Conservation (phyloP, 1,140 invertebrate species). For the Homalodisca vitripennis region DNA sequence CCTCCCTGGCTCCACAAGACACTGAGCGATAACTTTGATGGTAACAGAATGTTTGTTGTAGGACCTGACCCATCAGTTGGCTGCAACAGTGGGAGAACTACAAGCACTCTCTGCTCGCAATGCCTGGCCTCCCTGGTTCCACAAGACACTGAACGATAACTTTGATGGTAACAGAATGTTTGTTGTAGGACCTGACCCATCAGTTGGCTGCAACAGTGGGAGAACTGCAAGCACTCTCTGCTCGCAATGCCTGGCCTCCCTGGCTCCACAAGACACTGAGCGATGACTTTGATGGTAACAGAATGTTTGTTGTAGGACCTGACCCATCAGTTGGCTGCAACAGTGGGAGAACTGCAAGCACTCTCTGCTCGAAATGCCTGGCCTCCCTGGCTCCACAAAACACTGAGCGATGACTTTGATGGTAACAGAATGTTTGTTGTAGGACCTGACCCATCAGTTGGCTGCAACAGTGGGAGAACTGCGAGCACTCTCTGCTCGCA, state of each 20-base stretch:
- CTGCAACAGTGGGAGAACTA: constrained; percentile 76
- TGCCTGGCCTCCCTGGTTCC: constrained; percentile 82
- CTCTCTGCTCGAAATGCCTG: constrained; percentile 71
- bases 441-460: constrained; percentile 92
- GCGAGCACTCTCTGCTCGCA: constrained; percentile 69
- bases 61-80: constrained; percentile 91
- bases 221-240: constrained; percentile 74
- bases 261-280: constrained; percentile 90
- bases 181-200: constrained; percentile 85
- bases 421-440: no score
- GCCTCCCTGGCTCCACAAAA: constrained; percentile 89
- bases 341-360: constrained; percentile 76
- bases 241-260: constrained; percentile 72
- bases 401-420: no score
- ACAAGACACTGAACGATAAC: constrained; percentile 86
- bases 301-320: constrained; percentile 72
- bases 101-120: constrained; percentile 72
- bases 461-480: constrained; percentile 78
- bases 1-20: constrained; percentile 91
- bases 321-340: constrained; percentile 85
- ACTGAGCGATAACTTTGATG: no score
- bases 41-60: no score
- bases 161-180: no score
- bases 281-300: no score
- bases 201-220: constrained; percentile 78